Evolutionary conservation across 1,140 invertebrate genomes (phyloP), one percentile per base, ranked within the genome.

Genomic region (Paralvinella palmiformis): DNA sequence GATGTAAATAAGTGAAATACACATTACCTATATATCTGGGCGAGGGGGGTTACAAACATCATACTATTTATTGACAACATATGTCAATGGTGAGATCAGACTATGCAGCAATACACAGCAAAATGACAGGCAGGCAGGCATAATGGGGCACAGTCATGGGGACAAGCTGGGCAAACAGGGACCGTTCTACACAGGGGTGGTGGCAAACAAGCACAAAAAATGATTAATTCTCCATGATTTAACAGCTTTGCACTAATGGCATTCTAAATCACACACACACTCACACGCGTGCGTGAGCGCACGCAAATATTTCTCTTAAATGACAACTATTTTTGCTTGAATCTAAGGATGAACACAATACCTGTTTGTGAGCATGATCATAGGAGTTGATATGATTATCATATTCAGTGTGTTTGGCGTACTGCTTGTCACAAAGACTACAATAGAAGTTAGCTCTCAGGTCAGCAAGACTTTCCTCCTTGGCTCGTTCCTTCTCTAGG

Each of bases 381-480:
- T 73, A 72, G 10, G 71, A 72, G 59, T 72, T 70, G 3, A 73
- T 72, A 32, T 73, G 71, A 37, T 73, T 73, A 59, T 73, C 71
- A 68, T 69, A 72, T 48, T 73, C 71, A 33, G 72, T 63, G 66
- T 73, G 71, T 36, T 72, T 72, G 45, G 65, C 63, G 53, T 73
- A 73, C 35, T 73, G 71, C 57, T 73, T 73, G 24, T 73, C 71
- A 66, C 71, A 73, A 15, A 72, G 44, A 22, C 69, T 68, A 63
- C 71, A 73, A 53, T 63, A 70, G 44, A 72, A 70, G 59, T 68
- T 70, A 6, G 71, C 64, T 44, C 69, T 72, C 32, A 73, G 44
- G 29, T 59, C 63, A 10, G 71, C 71, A 20, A 72, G 36, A 36
- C 69, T 71, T 56, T 73, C 71, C 15, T 72, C 59, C 17, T 69